A percentile compares a stretch with the other conserved stretches of the same genome.
Evolutionary conservation across 2,888 invertebrate species (phyloP).

Genomic region (Plebejus argus): DNA sequence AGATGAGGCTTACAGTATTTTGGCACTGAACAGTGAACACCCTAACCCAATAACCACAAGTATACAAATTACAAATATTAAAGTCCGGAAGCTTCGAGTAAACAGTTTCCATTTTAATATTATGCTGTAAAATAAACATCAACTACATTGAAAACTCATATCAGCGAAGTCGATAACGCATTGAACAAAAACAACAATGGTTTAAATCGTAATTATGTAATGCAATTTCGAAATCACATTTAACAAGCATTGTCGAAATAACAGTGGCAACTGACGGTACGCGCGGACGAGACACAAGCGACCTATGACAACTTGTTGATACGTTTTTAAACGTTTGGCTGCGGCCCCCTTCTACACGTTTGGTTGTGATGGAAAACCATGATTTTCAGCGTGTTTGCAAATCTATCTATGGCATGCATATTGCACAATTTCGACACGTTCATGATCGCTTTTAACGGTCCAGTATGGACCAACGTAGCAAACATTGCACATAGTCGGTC

Average conservation of each 20-base stretch:
- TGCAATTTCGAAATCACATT: conserved; percentile 27
- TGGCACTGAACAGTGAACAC: not conserved
- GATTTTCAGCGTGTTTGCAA: too few species aligned
- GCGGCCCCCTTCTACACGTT: too few species aligned
- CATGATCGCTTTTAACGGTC: too few species aligned
- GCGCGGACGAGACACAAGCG: not conserved
- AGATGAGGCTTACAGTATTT: not conserved
- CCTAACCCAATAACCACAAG: not conserved
- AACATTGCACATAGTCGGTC: too few species aligned
- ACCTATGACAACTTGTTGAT: not conserved
- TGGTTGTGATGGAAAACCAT: too few species aligned
- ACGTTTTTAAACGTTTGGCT: not conserved
- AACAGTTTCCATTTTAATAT: conserved; percentile 11
- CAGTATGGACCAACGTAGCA: too few species aligned
- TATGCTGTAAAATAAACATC: conserved; percentile 12
- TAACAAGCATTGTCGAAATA: conserved; percentile 27
- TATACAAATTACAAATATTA: not conserved
- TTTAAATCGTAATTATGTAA: conserved; percentile 29
- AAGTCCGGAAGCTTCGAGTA: not conserved
- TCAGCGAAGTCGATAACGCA: conserved; percentile 20
- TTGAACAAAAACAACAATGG: conserved; percentile 29
- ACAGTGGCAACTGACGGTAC: not conserved
- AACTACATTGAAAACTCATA: conserved; percentile 16
- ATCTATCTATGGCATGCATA: too few species aligned
- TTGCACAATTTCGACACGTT: too few species aligned